A percentile compares a stretch with the other conserved stretches of the same genome.
These are phyloP conservation scores for Caenorhabditis inopinata DNA, from an alignment of 1,140 invertebrate species.

Conservation along the genomic window DNA sequence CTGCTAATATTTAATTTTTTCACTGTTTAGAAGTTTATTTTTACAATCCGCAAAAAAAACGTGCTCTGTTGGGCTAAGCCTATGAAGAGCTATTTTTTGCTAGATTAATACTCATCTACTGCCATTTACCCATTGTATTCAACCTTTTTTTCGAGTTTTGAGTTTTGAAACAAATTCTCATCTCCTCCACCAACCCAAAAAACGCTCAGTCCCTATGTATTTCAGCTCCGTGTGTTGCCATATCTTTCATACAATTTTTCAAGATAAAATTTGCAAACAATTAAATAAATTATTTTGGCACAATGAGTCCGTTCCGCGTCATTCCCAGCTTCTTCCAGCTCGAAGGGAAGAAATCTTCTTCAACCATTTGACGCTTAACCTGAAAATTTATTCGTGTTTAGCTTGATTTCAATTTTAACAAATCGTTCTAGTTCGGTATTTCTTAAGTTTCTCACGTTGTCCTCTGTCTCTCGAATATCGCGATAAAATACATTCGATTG, in stretches of 20 bases:
- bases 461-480: slow-evolving; percentile 35
- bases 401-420: no score
- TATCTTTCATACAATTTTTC: not conserved
- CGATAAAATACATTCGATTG: slow-evolving; percentile 34
- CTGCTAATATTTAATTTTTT: not conserved
- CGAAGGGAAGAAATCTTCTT: slow-evolving; percentile 36
- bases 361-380: slow-evolving; percentile 21
- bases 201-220: slow-evolving; percentile 11
- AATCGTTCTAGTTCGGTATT: no score
- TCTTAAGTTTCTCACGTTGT: not conserved
- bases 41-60: not conserved
- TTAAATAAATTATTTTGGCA: slow-evolving; percentile 25
- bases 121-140: no score
- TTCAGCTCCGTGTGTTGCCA: slow-evolving; percentile 14
- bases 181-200: not conserved
- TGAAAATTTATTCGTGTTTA: not conserved
- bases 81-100: no score
- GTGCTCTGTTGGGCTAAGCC: no score
- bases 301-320: not conserved
- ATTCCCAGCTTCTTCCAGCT: slow-evolving; percentile 15
- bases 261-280: not conserved
- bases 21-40: not conserved
- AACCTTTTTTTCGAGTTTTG: no score
- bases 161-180: not conserved
- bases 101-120: no score